Evolutionary conservation across 2,888 invertebrate species (phyloP), one percentile per base, ranked within the genome.

Genomic region (Diarsia dahlii): DNA sequence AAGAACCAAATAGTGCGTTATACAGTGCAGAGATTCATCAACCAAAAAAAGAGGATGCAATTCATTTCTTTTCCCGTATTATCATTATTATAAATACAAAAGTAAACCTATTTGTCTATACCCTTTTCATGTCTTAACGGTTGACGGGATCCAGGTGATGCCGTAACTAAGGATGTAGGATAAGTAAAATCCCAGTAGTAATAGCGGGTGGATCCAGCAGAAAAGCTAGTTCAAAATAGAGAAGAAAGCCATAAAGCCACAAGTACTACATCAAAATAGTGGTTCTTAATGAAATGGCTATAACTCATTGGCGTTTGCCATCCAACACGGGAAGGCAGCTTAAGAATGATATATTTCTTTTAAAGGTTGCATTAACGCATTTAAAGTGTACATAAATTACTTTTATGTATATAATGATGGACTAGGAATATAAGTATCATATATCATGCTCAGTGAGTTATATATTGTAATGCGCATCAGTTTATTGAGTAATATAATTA

Each of bases 311-410:
- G 69, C 82, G 77, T 78, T 74, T 68, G 23, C 67, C 28, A 83
- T 68, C 39, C 62, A 75, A 63, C 69, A 58, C 54, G 39, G 28
- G 69, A 48, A 39, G 54, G 50, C 74, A 62, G n/a, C 65, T 82
- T 81, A 83, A 77, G 73, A 77, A 84, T 81, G 84, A 83, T 77
- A 68, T 77, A 83, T 81, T n/a, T 60, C 34, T 60, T 58, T 66
- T 74, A 83, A 83, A 84, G 81, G 74, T 66, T 74, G 78, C 74
- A 81, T 63, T 80, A 81, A 56, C 34, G 77, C 71, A 71, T 80
- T 71, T 70, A 62, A 83, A 84, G 50, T 74, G 65, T 63, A 71
- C 81, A 84, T 83, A 84, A 81, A 84, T 83, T 77, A 81, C 58
- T 77, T 78, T 78, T 64, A 56, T 65, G 45, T 67, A 60, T 6